Base-by-base conservation (phyloP, 2,797 vertebrate species). In the Bryconaethiops microstoma region DNA sequence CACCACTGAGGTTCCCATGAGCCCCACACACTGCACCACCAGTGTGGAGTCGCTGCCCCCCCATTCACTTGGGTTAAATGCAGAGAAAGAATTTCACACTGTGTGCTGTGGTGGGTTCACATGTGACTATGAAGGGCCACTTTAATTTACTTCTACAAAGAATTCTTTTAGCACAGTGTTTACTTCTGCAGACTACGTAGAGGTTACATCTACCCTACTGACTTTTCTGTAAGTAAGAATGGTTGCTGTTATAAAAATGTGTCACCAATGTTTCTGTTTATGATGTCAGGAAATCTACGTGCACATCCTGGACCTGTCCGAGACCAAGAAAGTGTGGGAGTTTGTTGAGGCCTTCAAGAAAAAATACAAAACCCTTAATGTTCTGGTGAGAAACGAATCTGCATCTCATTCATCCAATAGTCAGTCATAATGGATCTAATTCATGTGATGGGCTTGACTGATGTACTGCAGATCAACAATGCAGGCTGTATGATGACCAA, bases 291-390 rank as follows among this genome's bases (percentile, higher is more conserved):
- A 95, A 78, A 81, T 95, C 57, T 93, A 90, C 14, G 92, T 94
- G 80, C 94, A 95, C 86, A 91, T 95, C 83, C 89, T 95, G 86
- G 94, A 95, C 83, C 83, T 95, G 70, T 91, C 91, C 16, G 93
- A 95, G 89, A 93, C 94, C 25, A 93, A 89, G 84, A 95, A 95
- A 83, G 94, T 95, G n/a, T 94, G 94, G 93, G 94, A 95, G 88
- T 95, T 95, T 78, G 92, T 92, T 0, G 94, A 95, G 74, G 84
- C 78, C 60, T 95, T 95, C 83, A 95, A 95, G 88, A 94, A 86
- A 77, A 94, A 94, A 88, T 94, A 90, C 88, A 95, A 95, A 88
- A 72, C 91, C 19, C 92, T 95, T 29, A 95, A 95, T 52, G 94
- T 95, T 0, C 89, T 95, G 91, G 94, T 95, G 78, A 89, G 92